Percentiles rank a stretch among this genome's conserved stretches.
Conservation (phyloP, 2,113 vertebrate species). For the Cololabis saira region DNA sequence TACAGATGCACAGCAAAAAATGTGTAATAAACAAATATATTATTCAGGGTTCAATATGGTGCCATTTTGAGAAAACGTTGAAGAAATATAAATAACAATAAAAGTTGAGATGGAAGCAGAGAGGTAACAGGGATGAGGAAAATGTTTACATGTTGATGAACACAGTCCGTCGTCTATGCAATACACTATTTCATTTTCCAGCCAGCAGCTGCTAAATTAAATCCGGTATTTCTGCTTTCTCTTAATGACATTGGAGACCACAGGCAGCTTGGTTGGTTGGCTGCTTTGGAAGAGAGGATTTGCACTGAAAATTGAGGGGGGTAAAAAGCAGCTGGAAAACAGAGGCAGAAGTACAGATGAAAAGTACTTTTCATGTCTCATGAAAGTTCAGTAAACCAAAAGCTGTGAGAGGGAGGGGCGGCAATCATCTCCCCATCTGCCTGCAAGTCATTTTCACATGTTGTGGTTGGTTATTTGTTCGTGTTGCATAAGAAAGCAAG, state of each 20-base stretch:
- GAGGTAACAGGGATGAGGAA: slow-evolving; percentile 4
- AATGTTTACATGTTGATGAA: slow-evolving; percentile 16
- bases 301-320: slow-evolving; percentile 18
- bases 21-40: not conserved
- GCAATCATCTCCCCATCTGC: slow-evolving; percentile 60
- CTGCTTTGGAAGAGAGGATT: slow-evolving; percentile 20
- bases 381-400: slow-evolving; percentile 40
- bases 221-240: slow-evolving; percentile 47
- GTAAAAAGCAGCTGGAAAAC: not conserved
- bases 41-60: not conserved
- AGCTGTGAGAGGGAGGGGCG: slow-evolving; percentile 16
- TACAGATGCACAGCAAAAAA: slow-evolving; percentile 29
- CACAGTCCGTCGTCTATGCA: slow-evolving; percentile 2
- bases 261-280: slow-evolving; percentile 36
- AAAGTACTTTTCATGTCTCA: slow-evolving; percentile 52
- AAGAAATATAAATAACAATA: not conserved
- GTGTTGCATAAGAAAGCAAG: slow-evolving; percentile 30
- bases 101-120: not conserved
- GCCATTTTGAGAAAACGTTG: not conserved
- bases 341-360: slow-evolving; percentile 44
- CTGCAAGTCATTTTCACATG: slow-evolving; percentile 51
- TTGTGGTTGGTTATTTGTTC: slow-evolving; percentile 58
- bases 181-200: slow-evolving; percentile 43
- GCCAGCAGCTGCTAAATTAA: slow-evolving; percentile 57
- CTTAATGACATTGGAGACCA: slow-evolving; percentile 58